Percentiles rank a stretch among this genome's conserved stretches.
Conservation (phyloP, 2,888 invertebrate species). For the Eucera pruinosa region DNA sequence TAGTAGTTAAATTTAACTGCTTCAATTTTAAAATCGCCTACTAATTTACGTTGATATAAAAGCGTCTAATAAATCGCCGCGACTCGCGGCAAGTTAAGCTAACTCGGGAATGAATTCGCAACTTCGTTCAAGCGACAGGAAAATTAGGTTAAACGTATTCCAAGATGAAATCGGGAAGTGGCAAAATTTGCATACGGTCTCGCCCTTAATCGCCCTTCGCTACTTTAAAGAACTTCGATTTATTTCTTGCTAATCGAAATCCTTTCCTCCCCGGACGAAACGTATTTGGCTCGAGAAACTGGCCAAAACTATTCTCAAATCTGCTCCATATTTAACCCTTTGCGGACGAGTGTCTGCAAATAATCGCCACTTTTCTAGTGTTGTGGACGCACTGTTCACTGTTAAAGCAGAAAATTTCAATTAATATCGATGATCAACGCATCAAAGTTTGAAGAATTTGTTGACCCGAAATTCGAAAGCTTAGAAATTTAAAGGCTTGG, state of each 20-base stretch:
- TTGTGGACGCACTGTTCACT: too few species aligned
- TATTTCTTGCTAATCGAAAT: constrained; percentile 5
- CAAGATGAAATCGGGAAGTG: background rate
- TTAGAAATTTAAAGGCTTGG: too few species aligned
- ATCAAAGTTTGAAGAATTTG: too few species aligned
- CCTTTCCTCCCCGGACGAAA: background rate
- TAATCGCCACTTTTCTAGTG: too few species aligned
- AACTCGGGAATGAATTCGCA: background rate
- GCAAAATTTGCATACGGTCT: background rate
- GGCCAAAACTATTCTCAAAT: too few species aligned
- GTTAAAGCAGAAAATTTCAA: too few species aligned
- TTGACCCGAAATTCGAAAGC: too few species aligned
- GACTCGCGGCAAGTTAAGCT: background rate
- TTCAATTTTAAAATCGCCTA: background rate
- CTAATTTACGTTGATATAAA: background rate
- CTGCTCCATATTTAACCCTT: too few species aligned
- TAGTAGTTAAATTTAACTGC: background rate
- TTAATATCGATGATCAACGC: too few species aligned
- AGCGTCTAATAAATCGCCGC: background rate
- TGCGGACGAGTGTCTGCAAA: too few species aligned
- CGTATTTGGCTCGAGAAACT: too few species aligned
- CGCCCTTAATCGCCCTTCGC: background rate
- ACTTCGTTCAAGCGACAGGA: background rate
- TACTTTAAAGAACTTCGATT: background rate
- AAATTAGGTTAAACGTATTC: background rate